Evolutionary conservation across 2,797 vertebrate species (phyloP).

Genomic region (Propithecus perrieri): DNA sequence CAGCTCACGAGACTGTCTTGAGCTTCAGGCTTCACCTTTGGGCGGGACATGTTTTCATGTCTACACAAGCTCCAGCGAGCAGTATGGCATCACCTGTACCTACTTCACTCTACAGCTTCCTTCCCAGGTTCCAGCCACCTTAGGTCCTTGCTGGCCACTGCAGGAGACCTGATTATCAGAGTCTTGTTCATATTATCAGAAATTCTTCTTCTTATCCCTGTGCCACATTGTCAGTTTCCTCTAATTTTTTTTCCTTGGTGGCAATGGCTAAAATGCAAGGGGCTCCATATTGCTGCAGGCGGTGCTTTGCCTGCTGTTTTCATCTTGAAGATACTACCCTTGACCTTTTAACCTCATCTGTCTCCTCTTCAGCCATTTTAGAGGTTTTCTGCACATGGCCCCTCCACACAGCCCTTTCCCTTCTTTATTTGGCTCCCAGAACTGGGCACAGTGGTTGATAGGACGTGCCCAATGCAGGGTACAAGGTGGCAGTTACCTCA

Average conservation of each 20-base stretch:
- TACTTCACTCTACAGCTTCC: neutral
- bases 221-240: neutral
- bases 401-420: neutral
- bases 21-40: neutral
- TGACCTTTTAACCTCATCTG: neutral
- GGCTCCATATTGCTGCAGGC: neutral
- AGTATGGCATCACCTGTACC: neutral
- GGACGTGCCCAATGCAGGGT: neutral
- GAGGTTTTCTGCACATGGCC: neutral
- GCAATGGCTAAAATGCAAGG: neutral
- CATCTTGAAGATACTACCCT: neutral
- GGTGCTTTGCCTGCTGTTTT: neutral
- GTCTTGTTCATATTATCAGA: neutral
- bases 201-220: neutral
- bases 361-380: neutral
- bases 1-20: rapidly evolving
- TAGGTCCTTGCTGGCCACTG: neutral
- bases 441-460: neutral
- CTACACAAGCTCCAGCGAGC: neutral
- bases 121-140: neutral
- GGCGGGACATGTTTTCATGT: neutral
- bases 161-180: neutral
- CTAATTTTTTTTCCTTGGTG: neutral
- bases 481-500: neutral
- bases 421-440: neutral